Conservation (phyloP, 2,113 vertebrate genomes). For the Corythornis cristatus region DNA sequence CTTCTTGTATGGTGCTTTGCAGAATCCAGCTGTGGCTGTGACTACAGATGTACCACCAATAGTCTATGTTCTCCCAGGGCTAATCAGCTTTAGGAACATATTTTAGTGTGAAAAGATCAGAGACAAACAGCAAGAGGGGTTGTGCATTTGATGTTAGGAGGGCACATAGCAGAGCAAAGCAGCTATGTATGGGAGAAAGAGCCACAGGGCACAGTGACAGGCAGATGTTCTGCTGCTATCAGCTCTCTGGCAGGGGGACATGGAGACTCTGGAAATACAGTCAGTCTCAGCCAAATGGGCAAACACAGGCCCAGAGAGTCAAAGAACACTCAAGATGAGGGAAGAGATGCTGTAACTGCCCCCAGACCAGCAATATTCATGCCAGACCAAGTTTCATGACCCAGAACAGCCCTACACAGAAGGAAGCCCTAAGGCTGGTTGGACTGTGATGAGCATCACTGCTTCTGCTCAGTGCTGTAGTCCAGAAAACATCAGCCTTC, state of each 20-base stretch:
- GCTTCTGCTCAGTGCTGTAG: not conserved
- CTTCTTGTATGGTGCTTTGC: not conserved
- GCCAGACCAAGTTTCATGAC: not conserved
- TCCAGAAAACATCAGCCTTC: not conserved
- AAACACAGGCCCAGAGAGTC: not conserved
- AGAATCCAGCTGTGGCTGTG: not conserved
- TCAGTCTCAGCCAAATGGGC: not conserved
- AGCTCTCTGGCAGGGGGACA: not conserved
- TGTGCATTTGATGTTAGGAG: not conserved
- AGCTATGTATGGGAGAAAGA: not conserved
- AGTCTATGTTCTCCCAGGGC: not conserved
- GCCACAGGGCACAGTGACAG: not conserved
- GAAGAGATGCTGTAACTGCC: not conserved
- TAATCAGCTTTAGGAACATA: not conserved
- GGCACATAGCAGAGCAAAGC: not conserved
- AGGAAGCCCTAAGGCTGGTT: not conserved
- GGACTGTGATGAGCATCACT: not conserved
- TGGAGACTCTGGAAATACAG: not conserved
- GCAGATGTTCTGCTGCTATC: conserved; percentile 12
- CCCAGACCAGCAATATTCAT: not conserved
- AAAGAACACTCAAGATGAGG: not conserved
- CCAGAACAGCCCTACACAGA: not conserved
- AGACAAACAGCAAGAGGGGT: not conserved
- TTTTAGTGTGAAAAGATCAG: not conserved
- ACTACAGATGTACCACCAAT: not conserved